Evolutionary conservation across 2,888 invertebrate species (phyloP), one percentile per base, ranked within the genome.

Genomic region (Endotricha flammealis): DNA sequence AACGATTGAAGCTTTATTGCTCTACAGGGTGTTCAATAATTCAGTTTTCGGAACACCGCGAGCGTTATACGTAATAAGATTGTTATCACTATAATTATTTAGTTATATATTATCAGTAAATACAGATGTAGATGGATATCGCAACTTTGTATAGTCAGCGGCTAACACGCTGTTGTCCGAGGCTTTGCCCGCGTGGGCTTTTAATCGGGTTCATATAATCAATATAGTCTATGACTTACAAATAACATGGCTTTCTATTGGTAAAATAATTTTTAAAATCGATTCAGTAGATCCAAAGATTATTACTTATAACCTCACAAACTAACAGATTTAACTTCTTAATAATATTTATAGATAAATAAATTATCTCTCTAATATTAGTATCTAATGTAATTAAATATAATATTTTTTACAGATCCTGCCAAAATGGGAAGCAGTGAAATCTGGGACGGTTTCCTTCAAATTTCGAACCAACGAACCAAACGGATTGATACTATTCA

Each of bases 401-500:
- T 37, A 12, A 28, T 36, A 28, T 38, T 38, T 49, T 24, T 39
- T 39, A 48, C 90, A 95, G 94, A 91, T 94, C 34, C 82, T 97
- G 58, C 96, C 97, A 27, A 93, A 94, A 36, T 97, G 97, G 97
- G 95, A 96, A 70, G 94, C 95, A 1, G 93, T 95, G 64, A 93
- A 94, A 65, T 91, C 93, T 13, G 97, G 97, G 42, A 94, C 94
- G 14, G 93, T 98, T 64, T 93, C 95, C 27, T 95, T 98, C 83
- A 96, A 97, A 86, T 96, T 99, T 67, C 92, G 97, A 44, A 98
- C 98, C 29, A 96, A 95, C 71, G 98, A 98, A 76, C 93, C 95
- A 4, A 96, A 98, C 65, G 98, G 98, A 12, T 89, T 99, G 50
- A 91, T 99, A 36, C 91, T 98, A 68, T 95, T 96, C 89, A 97